These are phyloP conservation scores for Mergus octosetaceus DNA, from an alignment of 2,797 vertebrate genomes.

Conservation along the genomic window DNA sequence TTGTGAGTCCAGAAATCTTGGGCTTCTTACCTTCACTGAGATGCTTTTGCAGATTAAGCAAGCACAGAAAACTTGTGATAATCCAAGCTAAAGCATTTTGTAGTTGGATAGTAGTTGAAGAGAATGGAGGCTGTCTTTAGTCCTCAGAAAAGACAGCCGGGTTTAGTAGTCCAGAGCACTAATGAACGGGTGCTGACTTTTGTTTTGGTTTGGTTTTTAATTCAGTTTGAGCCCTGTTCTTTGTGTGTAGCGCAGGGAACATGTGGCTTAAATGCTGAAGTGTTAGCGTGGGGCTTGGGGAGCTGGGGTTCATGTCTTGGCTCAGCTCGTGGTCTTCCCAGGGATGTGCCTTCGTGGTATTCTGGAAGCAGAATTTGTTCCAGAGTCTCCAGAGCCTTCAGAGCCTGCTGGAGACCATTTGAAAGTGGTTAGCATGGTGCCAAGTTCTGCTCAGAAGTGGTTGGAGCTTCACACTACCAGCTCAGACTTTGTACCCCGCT, in stretches of 20 bases:
- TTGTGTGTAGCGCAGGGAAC: neutral
- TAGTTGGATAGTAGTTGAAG: neutral
- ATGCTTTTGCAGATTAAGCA: neutral
- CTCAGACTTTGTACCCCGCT: slow-evolving; percentile 46
- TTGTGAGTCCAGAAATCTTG: neutral
- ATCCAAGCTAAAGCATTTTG: neutral
- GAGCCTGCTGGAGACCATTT: slow-evolving; percentile 42
- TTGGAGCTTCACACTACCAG: slow-evolving; percentile 40
- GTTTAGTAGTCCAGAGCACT: neutral
- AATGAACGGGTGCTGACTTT: neutral
- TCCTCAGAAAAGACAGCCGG: slow-evolving; percentile 13
- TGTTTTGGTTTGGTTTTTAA: neutral
- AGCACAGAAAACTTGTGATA: neutral
- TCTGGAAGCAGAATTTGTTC: slow-evolving; percentile 23
- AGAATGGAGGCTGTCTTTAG: slow-evolving; percentile 4
- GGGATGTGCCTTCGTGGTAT: neutral
- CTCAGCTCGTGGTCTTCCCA: neutral
- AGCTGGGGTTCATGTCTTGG: slow-evolving; percentile 19
- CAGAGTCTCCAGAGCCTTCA: neutral
- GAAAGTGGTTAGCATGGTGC: slow-evolving; percentile 34
- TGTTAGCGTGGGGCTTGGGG: neutral
- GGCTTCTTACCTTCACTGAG: neutral
- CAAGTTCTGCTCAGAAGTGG: slow-evolving; percentile 46
- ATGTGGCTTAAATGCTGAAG: neutral
- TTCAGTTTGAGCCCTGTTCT: slow-evolving; percentile 1